Conservation (phyloP, 1,140 invertebrate species). For the Dolichoris vasculosae region DNA sequence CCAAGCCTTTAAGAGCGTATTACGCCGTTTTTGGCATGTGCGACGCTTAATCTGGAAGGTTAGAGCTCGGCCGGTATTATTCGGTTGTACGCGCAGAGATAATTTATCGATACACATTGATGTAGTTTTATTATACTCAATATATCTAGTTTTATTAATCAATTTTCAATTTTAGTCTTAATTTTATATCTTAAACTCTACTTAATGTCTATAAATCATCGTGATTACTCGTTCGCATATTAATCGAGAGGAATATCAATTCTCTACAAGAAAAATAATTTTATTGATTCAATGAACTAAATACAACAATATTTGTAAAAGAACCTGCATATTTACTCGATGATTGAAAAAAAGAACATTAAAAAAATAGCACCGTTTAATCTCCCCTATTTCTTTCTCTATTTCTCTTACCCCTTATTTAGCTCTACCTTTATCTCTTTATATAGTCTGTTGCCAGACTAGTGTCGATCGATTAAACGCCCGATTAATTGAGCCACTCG, state of each 20-base stretch:
- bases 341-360: neutral
- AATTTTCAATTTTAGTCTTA: no score
- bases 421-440: neutral
- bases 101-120: neutral
- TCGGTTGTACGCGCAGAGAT: neutral
- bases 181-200: no score
- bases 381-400: neutral
- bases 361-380: neutral
- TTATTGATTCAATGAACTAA: no score
- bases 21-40: neutral
- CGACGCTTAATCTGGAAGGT: neutral
- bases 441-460: neutral
- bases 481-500: constrained; percentile 53
- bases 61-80: neutral
- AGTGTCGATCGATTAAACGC: constrained; percentile 55
- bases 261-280: no score
- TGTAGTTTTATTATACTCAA: no score
- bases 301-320: neutral
- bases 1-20: neutral
- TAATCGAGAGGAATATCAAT: no score
- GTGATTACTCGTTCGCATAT: no score
- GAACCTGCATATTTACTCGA: constrained; percentile 1
- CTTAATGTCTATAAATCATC: no score
- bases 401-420: neutral
- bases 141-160: no score